Percentiles rank a stretch among this genome's conserved stretches.
Evolutionary conservation across 2,888 invertebrate species (phyloP).

Genomic region (Megaustenia siamemsis): DNA sequence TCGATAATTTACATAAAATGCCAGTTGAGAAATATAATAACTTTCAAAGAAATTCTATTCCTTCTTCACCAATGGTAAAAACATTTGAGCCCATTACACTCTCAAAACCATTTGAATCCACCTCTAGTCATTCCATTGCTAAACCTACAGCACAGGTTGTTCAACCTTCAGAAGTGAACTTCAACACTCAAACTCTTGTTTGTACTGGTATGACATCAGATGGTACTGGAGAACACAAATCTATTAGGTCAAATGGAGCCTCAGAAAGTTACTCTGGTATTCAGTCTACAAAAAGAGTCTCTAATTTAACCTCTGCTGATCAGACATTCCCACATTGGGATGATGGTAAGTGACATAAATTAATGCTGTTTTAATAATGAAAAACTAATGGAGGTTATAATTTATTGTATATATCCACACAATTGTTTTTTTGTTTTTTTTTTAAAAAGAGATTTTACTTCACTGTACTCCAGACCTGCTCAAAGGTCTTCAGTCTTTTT

Average conservation of each 20-base stretch:
- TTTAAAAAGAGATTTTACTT: no score
- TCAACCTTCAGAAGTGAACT: background rate
- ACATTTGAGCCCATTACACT: background rate
- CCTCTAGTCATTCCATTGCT: background rate
- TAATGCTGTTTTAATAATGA: background rate
- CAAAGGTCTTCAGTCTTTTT: no score
- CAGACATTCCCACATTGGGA: conserved; percentile 2
- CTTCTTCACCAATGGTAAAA: background rate
- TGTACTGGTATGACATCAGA: background rate
- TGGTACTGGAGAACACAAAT: background rate
- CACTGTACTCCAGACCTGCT: no score
- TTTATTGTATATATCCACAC: no score
- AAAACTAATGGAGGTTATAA: no score
- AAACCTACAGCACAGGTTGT: background rate
- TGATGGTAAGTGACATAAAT: conserved; percentile 13
- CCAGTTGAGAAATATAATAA: background rate
- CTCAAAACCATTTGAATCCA: background rate
- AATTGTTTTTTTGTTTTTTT: no score
- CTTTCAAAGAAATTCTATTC: background rate
- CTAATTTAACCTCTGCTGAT: background rate
- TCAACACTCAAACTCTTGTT: background rate
- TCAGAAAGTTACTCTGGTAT: conserved; percentile 1
- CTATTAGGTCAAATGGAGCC: background rate
- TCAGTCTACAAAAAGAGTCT: background rate
- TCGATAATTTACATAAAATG: background rate